These are phyloP conservation scores for Pseudois nayaur DNA, from an alignment of 2,113 vertebrate species.

Conservation along the genomic window DNA sequence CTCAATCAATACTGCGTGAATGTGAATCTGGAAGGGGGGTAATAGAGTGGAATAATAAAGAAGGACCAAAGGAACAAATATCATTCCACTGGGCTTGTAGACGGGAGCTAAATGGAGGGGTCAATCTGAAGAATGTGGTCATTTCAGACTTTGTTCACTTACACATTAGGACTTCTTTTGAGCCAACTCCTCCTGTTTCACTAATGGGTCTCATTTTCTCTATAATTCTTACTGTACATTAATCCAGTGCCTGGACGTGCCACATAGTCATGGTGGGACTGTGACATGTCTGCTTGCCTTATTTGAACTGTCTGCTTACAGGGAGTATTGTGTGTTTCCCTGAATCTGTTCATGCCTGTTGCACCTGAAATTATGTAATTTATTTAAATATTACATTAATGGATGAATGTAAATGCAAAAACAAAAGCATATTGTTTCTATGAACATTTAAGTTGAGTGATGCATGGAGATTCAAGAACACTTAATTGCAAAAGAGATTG, in stretches of 20 bases:
- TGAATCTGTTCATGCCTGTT: not conserved
- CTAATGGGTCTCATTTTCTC: not conserved
- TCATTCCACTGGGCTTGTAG: not conserved
- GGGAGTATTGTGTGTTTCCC: not conserved
- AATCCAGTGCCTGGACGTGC: not conserved
- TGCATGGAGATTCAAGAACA: not conserved
- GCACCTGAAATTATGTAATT: not conserved
- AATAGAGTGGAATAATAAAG: not conserved
- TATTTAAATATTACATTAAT: conserved; percentile 27
- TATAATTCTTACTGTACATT: not conserved
- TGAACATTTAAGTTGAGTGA: not conserved
- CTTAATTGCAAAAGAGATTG: not conserved
- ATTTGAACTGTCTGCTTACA: not conserved
- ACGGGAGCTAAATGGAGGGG: not conserved
- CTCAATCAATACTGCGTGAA: not conserved
- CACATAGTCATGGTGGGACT: not conserved
- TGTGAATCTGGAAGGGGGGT: not conserved
- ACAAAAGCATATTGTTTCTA: not conserved
- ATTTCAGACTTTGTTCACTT: not conserved
- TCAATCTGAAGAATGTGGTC: not conserved
- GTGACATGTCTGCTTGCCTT: not conserved
- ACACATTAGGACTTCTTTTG: not conserved
- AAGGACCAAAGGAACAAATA: not conserved
- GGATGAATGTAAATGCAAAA: conserved; percentile 4
- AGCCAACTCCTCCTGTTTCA: not conserved